Conservation (phyloP, 2,797 vertebrate genomes). For the Margarornis squamiger region DNA sequence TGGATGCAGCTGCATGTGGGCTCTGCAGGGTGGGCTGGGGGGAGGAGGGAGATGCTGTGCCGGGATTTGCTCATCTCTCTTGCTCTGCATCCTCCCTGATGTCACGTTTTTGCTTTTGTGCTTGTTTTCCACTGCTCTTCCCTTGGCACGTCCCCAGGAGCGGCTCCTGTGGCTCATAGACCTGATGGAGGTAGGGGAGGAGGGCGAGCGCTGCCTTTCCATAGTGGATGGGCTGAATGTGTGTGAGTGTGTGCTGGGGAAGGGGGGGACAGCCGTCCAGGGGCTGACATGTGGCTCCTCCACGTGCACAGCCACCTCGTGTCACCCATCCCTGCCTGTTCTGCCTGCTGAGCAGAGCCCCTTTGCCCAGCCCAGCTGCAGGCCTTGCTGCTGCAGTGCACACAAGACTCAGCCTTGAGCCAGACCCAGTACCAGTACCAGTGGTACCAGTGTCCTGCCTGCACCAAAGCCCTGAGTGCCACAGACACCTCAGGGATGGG, state of each 20-base stretch:
- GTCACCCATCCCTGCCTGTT: neutral
- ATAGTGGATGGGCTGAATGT: neutral
- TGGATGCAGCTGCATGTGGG: neutral
- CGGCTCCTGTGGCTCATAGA: constrained; percentile 97
- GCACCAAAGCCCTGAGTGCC: neutral
- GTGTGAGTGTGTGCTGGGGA: neutral
- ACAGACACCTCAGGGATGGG: neutral
- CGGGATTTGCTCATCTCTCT: neutral
- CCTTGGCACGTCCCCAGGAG: constrained; percentile 76
- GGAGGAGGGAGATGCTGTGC: neutral
- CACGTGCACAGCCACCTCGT: neutral
- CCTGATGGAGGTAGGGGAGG: constrained; percentile 94
- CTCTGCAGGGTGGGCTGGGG: neutral
- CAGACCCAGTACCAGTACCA: neutral
- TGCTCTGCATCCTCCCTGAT: constrained; percentile 2
- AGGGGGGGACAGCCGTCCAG: neutral
- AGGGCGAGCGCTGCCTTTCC: neutral
- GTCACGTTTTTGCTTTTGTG: neutral
- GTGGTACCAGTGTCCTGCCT: neutral
- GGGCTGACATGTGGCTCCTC: neutral
- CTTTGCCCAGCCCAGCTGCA: neutral
- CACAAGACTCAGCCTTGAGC: neutral
- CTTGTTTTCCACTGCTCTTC: constrained; percentile 20
- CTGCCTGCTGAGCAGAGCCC: neutral
- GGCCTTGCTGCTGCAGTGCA: neutral